Evolutionary conservation across 92 coral and sea anemone species (phyloP).

Genomic region (Paragorgia papillata): DNA sequence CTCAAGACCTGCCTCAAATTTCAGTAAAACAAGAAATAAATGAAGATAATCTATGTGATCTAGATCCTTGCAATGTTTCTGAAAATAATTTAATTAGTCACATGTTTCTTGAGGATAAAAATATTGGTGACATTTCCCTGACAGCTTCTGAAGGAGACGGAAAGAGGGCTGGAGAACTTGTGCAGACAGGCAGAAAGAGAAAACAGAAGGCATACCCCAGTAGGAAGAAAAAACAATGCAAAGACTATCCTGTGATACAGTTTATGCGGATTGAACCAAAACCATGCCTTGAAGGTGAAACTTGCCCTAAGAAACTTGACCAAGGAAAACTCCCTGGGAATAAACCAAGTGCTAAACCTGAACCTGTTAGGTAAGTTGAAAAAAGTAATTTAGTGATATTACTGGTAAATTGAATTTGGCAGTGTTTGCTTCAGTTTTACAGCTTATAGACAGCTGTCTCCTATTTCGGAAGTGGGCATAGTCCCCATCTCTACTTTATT

Average conservation of each 20-base stretch:
- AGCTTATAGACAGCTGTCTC: no score
- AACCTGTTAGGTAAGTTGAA: not conserved
- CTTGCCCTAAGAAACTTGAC: not conserved
- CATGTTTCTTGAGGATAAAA: not conserved
- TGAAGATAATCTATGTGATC: not conserved
- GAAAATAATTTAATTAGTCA: not conserved
- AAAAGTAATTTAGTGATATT: no score
- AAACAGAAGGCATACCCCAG: not conserved
- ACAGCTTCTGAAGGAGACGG: not conserved
- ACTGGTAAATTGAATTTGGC: no score
- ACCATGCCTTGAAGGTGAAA: slow-evolving; percentile 6
- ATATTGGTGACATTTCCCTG: not conserved
- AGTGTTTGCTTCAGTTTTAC: no score
- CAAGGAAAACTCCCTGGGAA: not conserved
- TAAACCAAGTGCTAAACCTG: not conserved
- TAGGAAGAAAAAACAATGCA: not conserved
- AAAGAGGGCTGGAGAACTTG: not conserved
- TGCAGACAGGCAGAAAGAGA: not conserved
- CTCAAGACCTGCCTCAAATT: not conserved
- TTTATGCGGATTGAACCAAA: slow-evolving; percentile 37
- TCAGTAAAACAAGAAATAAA: not conserved
- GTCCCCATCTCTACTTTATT: no score
- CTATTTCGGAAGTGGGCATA: no score
- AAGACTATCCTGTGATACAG: slow-evolving; percentile 2
- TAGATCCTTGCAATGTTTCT: not conserved